Base-by-base conservation (phyloP, 2,888 invertebrate species). In the Phyllotreta cruciferae region DNA sequence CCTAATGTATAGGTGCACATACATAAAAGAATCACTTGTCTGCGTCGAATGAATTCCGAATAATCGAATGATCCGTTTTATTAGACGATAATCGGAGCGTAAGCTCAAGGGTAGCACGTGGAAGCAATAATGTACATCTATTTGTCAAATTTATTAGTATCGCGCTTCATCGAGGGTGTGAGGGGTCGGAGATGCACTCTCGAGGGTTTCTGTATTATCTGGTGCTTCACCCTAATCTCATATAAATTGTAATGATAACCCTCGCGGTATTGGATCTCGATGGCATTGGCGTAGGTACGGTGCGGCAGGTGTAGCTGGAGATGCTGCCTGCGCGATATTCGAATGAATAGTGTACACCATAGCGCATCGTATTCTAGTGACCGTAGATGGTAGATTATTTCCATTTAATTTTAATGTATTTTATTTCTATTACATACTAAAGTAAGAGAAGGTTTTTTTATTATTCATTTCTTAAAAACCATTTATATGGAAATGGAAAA, bases 191-290 rank as follows among this genome's bases (percentile, higher is more conserved):
- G 73, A 73, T 71, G 71, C 60, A 64, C 61, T 71, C 74, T 76
- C 72, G 74, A 79, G 79, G 75, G 78, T 70, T 75, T 77, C 67
- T 74, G 73, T 75, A 79, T 79, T 79, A 79, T 76, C 75, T 69
- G 72, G 72, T 74, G 72, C 77, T 79, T 74, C 77, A 77, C 78
- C 78, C 77, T 78, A 78, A 79, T 79, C 78, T 76, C 75, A 76
- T 78, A 75, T 78, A 78, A 78, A 78, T 79, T 78, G 78, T 75
- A 78, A 76, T 77, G 78, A 78, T 78, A 78, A 73, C 77, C 75
- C 78, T 75, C 73, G 67, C 64, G 71, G 71, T 70, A 67, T 69
- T 66, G 56, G 49, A 44, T 62, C 66, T 50, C 54, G 54, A 39
- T 39, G 11, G 1, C 52, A 52, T 36, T 41, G 42, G 24, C 44